These are phyloP conservation scores for Poecilia picta DNA, from an alignment of 2,797 vertebrate species.

Conservation along the genomic window DNA sequence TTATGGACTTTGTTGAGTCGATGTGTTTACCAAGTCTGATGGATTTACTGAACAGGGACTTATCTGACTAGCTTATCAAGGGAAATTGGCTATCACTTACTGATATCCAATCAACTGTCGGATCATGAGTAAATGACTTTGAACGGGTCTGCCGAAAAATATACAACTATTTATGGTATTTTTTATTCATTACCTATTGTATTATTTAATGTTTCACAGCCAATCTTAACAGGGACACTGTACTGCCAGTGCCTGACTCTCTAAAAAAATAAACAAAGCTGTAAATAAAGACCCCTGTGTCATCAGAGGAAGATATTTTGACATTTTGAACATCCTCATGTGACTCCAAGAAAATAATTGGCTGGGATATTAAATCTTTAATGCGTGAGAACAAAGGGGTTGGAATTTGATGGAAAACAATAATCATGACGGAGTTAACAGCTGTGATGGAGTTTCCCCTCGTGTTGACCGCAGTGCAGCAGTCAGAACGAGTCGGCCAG, in stretches of 20 bases:
- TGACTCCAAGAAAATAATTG: background rate
- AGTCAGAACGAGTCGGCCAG: background rate
- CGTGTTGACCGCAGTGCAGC: conserved; percentile 17
- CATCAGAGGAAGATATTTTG: background rate
- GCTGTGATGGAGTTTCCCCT: conserved; percentile 37
- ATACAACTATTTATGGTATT: background rate
- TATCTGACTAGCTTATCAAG: background rate
- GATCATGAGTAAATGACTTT: background rate
- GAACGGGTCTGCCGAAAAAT: background rate
- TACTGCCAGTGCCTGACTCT: background rate
- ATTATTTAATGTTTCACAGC: background rate
- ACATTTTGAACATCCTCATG: background rate
- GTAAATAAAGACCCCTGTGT: background rate
- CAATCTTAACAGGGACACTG: background rate
- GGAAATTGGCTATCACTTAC: background rate
- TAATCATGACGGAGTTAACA: conserved; percentile 35
- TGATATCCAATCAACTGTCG: background rate
- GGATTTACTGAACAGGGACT: background rate
- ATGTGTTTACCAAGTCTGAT: background rate
- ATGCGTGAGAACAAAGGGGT: background rate
- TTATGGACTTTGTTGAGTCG: background rate
- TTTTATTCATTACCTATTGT: background rate
- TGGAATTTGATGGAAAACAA: conserved; percentile 1
- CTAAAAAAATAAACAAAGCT: background rate
- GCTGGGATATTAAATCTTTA: background rate